Evolutionary conservation across 2,888 invertebrate species (phyloP), one percentile per base, ranked within the genome.

Genomic region (Uropetala carovei): DNA sequence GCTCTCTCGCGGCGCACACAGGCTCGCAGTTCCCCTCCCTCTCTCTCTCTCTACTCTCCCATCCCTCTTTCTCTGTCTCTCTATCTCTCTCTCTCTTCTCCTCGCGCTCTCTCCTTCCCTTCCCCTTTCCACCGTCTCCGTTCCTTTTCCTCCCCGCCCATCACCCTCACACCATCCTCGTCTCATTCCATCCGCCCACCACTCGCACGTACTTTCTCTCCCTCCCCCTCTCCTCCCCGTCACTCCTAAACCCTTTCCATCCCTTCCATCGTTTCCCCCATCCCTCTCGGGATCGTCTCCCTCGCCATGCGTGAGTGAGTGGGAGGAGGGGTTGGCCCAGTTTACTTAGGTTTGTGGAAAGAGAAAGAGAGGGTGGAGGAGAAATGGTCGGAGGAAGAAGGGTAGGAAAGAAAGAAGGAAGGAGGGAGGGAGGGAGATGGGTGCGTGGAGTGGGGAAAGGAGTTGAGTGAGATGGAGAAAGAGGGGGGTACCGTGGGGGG

Each of bases 261-360:
- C 8, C 64, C 4, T 16, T 16, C 18, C 18, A 64, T 10, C n/a
- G 64, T 16, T n/a, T n/a, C 5, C n/a, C 18, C 11, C 64, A 18
- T 16, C 64, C 64, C 43, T 43, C 83, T 43, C 56, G 14, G 18
- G 83, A 83, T n/a, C 56, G 83, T 43, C 82, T 82, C 82, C 43
- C 27, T 16, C 82, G 82, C 27, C 30, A 30, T 82, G 82, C 30
- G 82, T 83, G 56, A 83, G 83, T 83, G 30, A 56, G n/a, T 83
- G 16, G 83, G 16, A 10, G 85, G 57, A 43, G 89, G 22, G 43
- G 10, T 30, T 68, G 89, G 89, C 89, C 89, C 89, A 68, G 64
- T 89, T 89, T 89, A 60, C 64, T 64, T 30, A 57, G 27, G 9
- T 14, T 18, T 56, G 82, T 13, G 11, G 83, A 9, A 16, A 57